phyloP scores from a whole-genome alignment of 2,113 vertebrate genomes.

The Chrysochloris asiatica region DNA sequence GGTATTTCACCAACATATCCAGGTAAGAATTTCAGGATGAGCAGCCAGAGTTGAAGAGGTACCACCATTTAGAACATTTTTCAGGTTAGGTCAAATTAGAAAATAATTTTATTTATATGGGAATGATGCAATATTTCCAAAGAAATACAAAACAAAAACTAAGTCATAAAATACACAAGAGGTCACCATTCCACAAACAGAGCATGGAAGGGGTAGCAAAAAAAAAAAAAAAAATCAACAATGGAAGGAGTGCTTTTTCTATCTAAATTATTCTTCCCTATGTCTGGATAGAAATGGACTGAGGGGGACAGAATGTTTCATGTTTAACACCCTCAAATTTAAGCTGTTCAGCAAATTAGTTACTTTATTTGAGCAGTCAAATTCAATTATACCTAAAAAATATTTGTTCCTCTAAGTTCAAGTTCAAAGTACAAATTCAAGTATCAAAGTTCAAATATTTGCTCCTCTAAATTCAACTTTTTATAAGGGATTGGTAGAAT shows the following conservation, averaged over 20 bases:
- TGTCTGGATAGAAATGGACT: not conserved
- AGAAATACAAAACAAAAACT: not conserved
- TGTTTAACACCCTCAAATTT: not conserved
- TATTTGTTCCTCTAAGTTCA: not conserved
- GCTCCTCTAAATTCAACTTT: constrained; percentile 47
- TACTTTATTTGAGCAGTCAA: not conserved
- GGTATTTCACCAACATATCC: not conserved
- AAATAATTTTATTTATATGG: not conserved
- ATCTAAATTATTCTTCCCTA: not conserved
- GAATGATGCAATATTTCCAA: not conserved
- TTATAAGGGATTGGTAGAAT: not conserved
- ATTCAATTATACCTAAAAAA: not conserved
- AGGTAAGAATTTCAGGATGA: not conserved
- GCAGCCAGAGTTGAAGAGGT: not conserved
- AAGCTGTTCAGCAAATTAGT: not conserved
- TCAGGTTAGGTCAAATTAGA: not conserved
- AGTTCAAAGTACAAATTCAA: not conserved
- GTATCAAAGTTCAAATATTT: not conserved
- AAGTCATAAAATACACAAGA: not conserved
- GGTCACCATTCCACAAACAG: not conserved
- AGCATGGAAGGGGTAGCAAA: not conserved
- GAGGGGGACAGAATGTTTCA: not conserved
- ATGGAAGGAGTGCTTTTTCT: not conserved
- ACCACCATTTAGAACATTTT: not conserved
- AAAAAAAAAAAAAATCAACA: not conserved